Base-by-base conservation (phyloP, 2,888 invertebrate genomes). In the Andricus quercusramuli region DNA sequence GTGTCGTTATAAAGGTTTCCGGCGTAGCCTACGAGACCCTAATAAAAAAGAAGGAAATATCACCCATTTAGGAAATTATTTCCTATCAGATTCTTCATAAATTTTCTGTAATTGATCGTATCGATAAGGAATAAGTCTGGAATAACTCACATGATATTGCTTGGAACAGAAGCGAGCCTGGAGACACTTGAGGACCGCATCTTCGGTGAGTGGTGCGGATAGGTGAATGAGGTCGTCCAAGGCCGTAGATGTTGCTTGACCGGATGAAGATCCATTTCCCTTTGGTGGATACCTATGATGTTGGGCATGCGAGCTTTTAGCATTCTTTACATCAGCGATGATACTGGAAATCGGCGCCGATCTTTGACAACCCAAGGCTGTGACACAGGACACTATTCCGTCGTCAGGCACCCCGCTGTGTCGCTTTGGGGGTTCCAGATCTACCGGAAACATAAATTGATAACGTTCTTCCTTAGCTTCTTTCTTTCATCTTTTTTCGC, bases 201-300 rank as follows among this genome's bases (percentile, higher is more conserved):
- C 98, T 93, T 99, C 98, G 56, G 98, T 98, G 89, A 98, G 95
- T 78, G 98, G 98, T 56, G 98, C 98, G 70, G 97, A 96, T 90
- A 98, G 94, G 94, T 98, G 98, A 92, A 98, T 98, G 89, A 98
- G 95, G 94, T 98, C 98, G 90, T 97, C 96, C 91, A 97, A 95
- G 93, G 96, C 94, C 84, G 94, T 93, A 79, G 91, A 90, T 81
- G 90, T 89, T 11, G 86, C 86, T 79, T 86, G 81, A 78, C 68
- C 32, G 11, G 83, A 70, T 29, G 68, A 29, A 5, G 79, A 66
- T 64, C 74, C 68, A 47, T 86, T 82, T 47, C 84, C 85, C 83
- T 91, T 91, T 56, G 88, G 86, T 29, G 89, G 85, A 80, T 90
- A 90, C 88, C 91, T 88, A 80, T 89, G 89, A 79, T 89, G 87